A percentile compares a stretch with the other conserved stretches of the same genome.
Evolutionary conservation across 2,888 invertebrate genomes (phyloP).

Genomic region (Crematogaster levior): DNA sequence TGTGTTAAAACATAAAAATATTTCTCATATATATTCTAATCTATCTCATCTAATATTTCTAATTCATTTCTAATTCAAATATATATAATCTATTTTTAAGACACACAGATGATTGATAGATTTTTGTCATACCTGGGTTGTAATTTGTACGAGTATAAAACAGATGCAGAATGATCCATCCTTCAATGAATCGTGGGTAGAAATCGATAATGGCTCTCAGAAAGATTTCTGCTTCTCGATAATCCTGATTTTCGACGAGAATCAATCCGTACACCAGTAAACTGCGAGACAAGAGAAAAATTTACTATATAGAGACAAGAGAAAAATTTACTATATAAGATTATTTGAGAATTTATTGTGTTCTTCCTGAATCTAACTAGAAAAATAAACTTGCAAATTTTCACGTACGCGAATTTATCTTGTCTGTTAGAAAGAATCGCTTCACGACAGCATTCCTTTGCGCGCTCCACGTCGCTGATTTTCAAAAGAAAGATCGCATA

Average conservation of each 20-base stretch:
- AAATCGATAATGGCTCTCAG: conserved; percentile 71
- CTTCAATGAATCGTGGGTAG: conserved; percentile 77
- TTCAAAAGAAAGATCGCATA: conserved; percentile 76
- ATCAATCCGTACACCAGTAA: conserved; percentile 75
- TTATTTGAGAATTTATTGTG: neutral
- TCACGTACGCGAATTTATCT: conserved; percentile 75
- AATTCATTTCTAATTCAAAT: no score
- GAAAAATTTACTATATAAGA: no score
- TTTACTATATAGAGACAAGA: no score
- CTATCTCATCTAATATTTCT: no score
- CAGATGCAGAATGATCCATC: conserved; percentile 78
- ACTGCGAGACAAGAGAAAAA: conserved; percentile 63
- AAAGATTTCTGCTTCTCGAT: conserved; percentile 76
- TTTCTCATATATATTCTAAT: neutral
- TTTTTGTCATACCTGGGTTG: conserved; percentile 71
- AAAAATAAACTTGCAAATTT: neutral
- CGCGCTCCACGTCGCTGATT: conserved; percentile 69
- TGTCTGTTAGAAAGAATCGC: conserved; percentile 73
- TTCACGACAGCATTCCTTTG: conserved; percentile 75
- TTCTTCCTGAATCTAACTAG: neutral
- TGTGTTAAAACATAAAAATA: conserved; percentile 44
- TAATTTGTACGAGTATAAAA: conserved; percentile 77
- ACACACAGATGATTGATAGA: no score
- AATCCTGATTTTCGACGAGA: conserved; percentile 68
- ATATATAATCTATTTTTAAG: no score